Evolutionary conservation across 1,140 invertebrate genomes (phyloP).

Genomic region (Megalonaias nervosa): DNA sequence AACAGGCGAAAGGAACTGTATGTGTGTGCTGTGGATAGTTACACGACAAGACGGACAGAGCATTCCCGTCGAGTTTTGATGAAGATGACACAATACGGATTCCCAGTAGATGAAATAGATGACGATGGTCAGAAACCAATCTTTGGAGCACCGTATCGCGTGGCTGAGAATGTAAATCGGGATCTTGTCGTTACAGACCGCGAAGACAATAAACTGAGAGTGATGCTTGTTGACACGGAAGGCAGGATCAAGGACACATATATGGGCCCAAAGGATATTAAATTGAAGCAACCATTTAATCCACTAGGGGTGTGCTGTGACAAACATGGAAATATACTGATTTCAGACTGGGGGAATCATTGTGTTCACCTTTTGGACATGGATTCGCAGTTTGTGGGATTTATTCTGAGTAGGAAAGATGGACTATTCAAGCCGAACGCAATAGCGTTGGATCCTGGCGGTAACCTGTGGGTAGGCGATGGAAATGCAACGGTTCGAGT

Average conservation of each 20-base stretch:
- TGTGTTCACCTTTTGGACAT: slow-evolving; percentile 42
- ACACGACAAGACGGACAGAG: slow-evolving; percentile 39
- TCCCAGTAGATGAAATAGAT: slow-evolving; percentile 45
- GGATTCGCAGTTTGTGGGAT: slow-evolving; percentile 46
- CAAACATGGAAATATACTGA: slow-evolving; percentile 37
- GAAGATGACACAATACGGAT: slow-evolving; percentile 42
- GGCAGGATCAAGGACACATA: slow-evolving; percentile 43
- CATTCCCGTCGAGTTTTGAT: slow-evolving; percentile 41
- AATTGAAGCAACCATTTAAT: slow-evolving; percentile 46
- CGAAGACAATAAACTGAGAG: slow-evolving; percentile 44
- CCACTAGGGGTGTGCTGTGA: slow-evolving; percentile 50
- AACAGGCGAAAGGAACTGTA: slow-evolving; percentile 45
- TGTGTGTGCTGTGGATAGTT: slow-evolving; percentile 51
- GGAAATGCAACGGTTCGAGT: slow-evolving; percentile 48
- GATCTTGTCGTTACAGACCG: slow-evolving; percentile 45
- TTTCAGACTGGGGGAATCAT: slow-evolving; percentile 51
- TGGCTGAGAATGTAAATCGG: slow-evolving; percentile 42
- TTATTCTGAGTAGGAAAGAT: slow-evolving; percentile 46
- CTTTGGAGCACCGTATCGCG: slow-evolving; percentile 43
- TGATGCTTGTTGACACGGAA: slow-evolving; percentile 39
- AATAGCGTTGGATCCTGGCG: slow-evolving; percentile 42
- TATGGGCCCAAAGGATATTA: slow-evolving; percentile 35
- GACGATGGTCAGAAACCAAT: slow-evolving; percentile 40
- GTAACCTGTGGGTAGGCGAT: slow-evolving; percentile 50
- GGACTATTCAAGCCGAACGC: slow-evolving; percentile 50